A percentile compares a stretch with the other conserved stretches of the same genome.
phyloP scores from a whole-genome alignment of 2,888 invertebrate genomes.

The Drosophila rubida region DNA sequence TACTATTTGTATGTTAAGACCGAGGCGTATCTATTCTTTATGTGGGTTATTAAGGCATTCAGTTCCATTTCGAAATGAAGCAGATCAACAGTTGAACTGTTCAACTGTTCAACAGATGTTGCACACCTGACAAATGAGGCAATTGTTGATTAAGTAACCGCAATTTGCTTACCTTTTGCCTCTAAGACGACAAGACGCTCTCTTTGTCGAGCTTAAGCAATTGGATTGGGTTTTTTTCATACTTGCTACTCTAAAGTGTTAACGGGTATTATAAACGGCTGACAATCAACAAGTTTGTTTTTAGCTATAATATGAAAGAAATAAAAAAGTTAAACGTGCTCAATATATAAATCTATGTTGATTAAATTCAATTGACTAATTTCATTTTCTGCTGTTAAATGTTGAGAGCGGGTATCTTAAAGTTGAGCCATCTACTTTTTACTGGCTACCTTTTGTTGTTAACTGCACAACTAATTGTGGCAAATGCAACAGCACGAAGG shows the following conservation, averaged over 20 bases:
- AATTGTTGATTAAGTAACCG: constrained; percentile 75
- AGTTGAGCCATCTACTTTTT: neutral
- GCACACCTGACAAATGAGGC: constrained; percentile 76
- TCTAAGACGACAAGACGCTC: constrained; percentile 33
- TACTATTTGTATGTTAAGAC: neutral
- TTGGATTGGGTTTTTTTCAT: constrained; percentile 6
- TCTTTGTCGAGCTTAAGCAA: constrained; percentile 55
- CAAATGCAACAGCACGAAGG: constrained; percentile 46
- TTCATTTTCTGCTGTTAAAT: neutral
- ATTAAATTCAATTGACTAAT: no score
- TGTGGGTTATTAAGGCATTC: constrained; percentile 8
- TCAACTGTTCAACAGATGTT: constrained; percentile 49
- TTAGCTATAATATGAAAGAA: no score
- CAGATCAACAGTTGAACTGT: constrained; percentile 5
- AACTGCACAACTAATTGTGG: constrained; percentile 58
- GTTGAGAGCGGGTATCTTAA: neutral
- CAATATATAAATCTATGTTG: no score
- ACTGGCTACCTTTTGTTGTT: constrained; percentile 6
- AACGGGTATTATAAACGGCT: neutral
- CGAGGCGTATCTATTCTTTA: constrained; percentile 4
- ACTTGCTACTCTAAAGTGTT: neutral
- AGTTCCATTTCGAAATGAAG: constrained; percentile 11
- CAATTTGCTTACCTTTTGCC: constrained; percentile 40
- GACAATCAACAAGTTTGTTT: neutral
- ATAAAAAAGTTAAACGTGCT: no score